Evolutionary conservation across 2,888 invertebrate genomes (phyloP).

Genomic region (Rhingia rostrata): DNA sequence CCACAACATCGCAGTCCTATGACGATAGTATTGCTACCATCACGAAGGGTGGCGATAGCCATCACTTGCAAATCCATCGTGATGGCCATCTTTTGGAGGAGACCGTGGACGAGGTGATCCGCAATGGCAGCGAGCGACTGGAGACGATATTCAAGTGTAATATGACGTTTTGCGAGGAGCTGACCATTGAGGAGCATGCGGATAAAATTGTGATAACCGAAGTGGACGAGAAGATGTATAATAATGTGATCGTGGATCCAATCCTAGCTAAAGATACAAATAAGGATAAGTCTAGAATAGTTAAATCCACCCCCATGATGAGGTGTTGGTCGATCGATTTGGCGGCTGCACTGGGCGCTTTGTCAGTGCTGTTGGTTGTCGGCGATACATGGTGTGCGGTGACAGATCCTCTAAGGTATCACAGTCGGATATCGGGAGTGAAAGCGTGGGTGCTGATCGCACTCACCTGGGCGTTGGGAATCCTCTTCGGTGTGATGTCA

Average conservation of each 20-base stretch:
- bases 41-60: conserved; percentile 78
- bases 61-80: conserved; percentile 79
- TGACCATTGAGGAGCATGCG: conserved; percentile 79
- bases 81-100: conserved; percentile 79
- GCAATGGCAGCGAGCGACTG: conserved; percentile 74
- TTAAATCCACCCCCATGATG: conserved; percentile 74
- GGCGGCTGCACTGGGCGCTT: conserved; percentile 81
- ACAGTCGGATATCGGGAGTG: conserved; percentile 83
- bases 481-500: conserved; percentile 82
- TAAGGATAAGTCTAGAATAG: conserved; percentile 56
- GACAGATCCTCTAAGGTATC: conserved; percentile 85
- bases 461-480: conserved; percentile 82
- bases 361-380: conserved; percentile 82
- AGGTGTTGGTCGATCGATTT: conserved; percentile 82
- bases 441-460: conserved; percentile 83
- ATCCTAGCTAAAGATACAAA: conserved; percentile 50
- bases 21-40: conserved; percentile 80
- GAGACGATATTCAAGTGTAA: conserved; percentile 80
- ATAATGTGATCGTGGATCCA: conserved; percentile 71
- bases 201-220: conserved; percentile 80
- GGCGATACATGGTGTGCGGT: conserved; percentile 86
- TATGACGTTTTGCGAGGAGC: conserved; percentile 78
- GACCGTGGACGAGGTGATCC: conserved; percentile 47
- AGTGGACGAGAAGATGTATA: conserved; percentile 78
- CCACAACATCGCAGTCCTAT: conserved; percentile 44